Conservation (phyloP, 1,140 invertebrate genomes). For the Brachystomella parvula region DNA sequence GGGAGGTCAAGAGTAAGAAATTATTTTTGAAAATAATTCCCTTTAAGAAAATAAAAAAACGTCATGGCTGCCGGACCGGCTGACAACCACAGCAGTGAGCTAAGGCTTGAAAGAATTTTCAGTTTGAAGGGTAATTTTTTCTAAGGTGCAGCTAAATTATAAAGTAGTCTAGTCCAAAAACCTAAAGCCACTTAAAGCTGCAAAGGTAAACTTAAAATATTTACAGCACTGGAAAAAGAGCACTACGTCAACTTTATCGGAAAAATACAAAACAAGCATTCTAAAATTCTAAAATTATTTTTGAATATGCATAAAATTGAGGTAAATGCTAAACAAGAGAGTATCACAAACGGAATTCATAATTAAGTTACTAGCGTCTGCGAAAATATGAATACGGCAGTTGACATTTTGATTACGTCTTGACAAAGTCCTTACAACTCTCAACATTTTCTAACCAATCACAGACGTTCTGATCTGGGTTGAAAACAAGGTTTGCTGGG, state of each 20-base stretch:
- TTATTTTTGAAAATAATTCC: too few relatives aligned
- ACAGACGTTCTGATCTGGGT: conserved; percentile 85
- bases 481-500: conserved; percentile 86
- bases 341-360: background rate
- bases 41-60: too few relatives aligned
- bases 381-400: background rate
- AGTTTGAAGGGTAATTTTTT: too few relatives aligned
- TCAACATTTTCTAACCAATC: conserved; percentile 94
- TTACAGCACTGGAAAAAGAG: background rate
- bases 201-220: too few relatives aligned
- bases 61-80: too few relatives aligned
- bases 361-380: background rate
- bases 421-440: conserved; percentile 53
- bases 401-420: background rate
- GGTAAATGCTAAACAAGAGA: background rate
- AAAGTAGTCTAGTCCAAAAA: too few relatives aligned
- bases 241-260: background rate
- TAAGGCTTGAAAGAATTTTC: too few relatives aligned
- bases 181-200: too few relatives aligned
- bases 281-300: background rate
- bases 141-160: too few relatives aligned
- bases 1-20: too few relatives aligned
- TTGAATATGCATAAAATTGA: background rate
- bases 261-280: background rate
- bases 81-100: too few relatives aligned